Conservation (phyloP, 2,888 invertebrate species). For the Cataglyphis rosenhaueri region DNA sequence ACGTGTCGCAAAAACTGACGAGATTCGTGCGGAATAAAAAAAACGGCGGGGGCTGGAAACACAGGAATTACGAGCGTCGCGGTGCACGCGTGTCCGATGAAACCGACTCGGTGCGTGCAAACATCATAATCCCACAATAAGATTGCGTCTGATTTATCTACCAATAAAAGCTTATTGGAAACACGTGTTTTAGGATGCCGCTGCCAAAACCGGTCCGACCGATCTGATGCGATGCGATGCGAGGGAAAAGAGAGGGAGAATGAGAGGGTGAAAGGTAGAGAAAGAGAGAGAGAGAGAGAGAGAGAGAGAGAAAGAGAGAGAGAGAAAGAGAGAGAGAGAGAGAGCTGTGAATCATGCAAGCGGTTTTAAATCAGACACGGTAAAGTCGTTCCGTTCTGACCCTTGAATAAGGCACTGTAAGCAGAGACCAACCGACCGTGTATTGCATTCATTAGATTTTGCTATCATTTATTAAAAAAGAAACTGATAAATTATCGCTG, state of each 20-base stretch:
- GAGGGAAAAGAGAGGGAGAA: constrained; percentile 26
- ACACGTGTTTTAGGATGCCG: constrained; percentile 78
- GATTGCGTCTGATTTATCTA: constrained; percentile 82
- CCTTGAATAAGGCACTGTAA: constrained; percentile 34
- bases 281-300: constrained; percentile 21
- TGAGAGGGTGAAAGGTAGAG: constrained; percentile 59
- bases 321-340: constrained; percentile 49
- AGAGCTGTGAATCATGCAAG: constrained; percentile 78
- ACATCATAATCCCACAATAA: constrained; percentile 81
- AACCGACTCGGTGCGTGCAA: constrained; percentile 69
- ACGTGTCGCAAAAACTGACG: constrained; percentile 27
- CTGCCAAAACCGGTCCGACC: constrained; percentile 81
- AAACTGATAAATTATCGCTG: neutral
- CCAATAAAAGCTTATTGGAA: constrained; percentile 83
- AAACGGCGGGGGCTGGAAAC: constrained; percentile 33
- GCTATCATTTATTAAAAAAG: neutral
- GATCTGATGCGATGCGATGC: constrained; percentile 47
- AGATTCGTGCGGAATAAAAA: constrained; percentile 29
- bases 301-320: constrained; percentile 50
- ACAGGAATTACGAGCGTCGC: constrained; percentile 59
- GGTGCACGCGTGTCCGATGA: constrained; percentile 51
- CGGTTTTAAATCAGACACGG: constrained; percentile 81
- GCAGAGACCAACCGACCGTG: constrained; percentile 2
- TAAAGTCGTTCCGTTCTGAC: constrained; percentile 68
- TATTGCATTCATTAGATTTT: neutral